Conservation (phyloP, 2,797 vertebrate genomes). For the Rhyacichthys aspro region DNA sequence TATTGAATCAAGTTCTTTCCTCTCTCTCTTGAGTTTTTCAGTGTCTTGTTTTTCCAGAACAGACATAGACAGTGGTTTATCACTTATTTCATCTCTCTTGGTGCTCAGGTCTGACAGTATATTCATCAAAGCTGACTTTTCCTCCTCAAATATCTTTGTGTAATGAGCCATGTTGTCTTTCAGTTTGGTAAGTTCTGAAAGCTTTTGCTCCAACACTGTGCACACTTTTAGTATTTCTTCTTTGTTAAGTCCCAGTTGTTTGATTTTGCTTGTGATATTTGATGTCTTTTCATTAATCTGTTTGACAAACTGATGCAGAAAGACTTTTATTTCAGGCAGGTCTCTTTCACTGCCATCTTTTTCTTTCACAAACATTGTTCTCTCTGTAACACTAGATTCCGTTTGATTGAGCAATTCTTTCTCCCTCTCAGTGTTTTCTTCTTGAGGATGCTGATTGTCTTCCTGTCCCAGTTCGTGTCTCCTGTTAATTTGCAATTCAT, state of each 20-base stretch:
- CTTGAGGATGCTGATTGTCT: neutral
- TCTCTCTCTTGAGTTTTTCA: conserved; percentile 3
- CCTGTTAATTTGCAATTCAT: neutral
- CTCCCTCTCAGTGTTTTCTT: neutral
- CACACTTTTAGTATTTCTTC: neutral
- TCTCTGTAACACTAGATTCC: neutral
- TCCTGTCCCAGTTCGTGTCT: neutral
- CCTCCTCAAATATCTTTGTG: neutral
- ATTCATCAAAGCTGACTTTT: neutral
- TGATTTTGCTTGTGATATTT: conserved; percentile 5
- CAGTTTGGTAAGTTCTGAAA: neutral
- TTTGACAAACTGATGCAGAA: neutral
- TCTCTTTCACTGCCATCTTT: neutral
- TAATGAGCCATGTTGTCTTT: conserved; percentile 2
- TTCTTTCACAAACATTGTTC: neutral
- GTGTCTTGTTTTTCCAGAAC: neutral
- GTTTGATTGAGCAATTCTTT: neutral
- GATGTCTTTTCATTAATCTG: neutral
- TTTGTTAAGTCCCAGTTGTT: neutral
- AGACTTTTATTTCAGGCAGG: neutral
- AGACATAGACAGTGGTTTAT: neutral
- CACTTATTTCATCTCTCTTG: conserved; percentile 29
- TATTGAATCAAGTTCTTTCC: neutral
- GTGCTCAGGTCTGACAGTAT: conserved; percentile 29
- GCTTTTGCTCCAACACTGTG: neutral